phyloP scores from a whole-genome alignment of 2,888 invertebrate species.

The Troides aeacus region DNA sequence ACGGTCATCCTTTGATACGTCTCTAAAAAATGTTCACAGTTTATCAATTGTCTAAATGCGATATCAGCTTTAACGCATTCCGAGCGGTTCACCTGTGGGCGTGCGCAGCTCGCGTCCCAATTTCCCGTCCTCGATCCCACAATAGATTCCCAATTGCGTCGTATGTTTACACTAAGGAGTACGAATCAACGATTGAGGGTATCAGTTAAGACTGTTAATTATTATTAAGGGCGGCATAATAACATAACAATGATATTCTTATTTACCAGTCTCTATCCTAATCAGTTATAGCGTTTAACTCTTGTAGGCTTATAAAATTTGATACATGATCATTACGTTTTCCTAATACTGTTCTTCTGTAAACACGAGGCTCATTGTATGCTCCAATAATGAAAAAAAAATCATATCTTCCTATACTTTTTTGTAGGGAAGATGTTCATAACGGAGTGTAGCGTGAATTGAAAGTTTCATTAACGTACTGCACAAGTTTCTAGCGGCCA shows the following conservation, averaged over 20 bases:
- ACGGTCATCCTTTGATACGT: neutral
- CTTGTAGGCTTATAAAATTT: no score
- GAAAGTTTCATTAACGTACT: no score
- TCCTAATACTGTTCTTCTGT: no score
- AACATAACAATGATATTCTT: no score
- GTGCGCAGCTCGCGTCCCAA: constrained; percentile 38
- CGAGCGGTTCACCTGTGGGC: constrained; percentile 35
- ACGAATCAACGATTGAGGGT: constrained; percentile 9
- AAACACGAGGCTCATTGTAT: no score
- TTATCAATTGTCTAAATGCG: neutral
- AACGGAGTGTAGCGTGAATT: no score
- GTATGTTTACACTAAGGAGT: constrained; percentile 19
- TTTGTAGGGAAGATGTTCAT: no score
- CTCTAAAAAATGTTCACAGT: neutral
- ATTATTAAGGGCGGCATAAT: neutral
- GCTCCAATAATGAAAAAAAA: no score
- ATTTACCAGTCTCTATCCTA: no score
- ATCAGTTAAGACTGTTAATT: constrained; percentile 13
- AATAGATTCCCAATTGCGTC: constrained; percentile 34
- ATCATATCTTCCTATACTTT: no score
- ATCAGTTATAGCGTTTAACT: no score
- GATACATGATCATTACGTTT: no score
- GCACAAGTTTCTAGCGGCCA: neutral
- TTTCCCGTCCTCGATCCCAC: constrained; percentile 42
- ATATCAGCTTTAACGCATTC: constrained; percentile 18